Base-by-base conservation (phyloP, 2,888 invertebrate species). In the Tridacna gigas region DNA sequence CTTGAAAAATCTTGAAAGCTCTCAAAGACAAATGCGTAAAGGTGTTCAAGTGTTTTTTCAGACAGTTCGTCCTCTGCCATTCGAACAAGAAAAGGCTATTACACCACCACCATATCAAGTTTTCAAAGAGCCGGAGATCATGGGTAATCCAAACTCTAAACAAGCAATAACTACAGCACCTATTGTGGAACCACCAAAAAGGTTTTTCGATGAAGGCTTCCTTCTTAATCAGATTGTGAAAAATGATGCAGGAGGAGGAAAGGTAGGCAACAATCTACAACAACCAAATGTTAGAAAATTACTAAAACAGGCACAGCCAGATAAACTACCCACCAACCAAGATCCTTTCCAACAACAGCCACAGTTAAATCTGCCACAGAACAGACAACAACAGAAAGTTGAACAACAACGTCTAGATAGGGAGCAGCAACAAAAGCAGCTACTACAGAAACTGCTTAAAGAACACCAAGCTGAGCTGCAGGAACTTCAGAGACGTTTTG, bases 41-140 rank as follows among this genome's bases (percentile, higher is more conserved):
- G 82, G 79, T n/a, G 7, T 69, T 26, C 81, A 83, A 26, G 74
- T 73, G 20, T 83, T 82, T 22, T 83, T 81, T 37, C 77, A 81
- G 73, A 77, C 81, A 22, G 25, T 56, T 25, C 65, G 22, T 20
- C 76, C 80, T n/a, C 28, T 65, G n/a, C 61, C 45, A 0, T 56
- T 15, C 51, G 22, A 63, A 66, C 37, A 47, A 13, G 20, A 26
- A 12, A 47, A 45, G n/a, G 65, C 77, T 37, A 66, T 73, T 66
- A 60, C 63, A n/a, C 13, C 48, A 7, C 71, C 26, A 12, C 71
- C 71, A 1, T 69, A 45, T 26, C 7, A 26, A 20, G 15, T 20
- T 63, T 63, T 63, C 22, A 71, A 71, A 71, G 22, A 12, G 12
- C 71, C 71, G 5, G 51, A 71, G n/a, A 25, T 71, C 0, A 51